phyloP scores from a whole-genome alignment of 2,888 invertebrate genomes.

The Drosophila gaucha region DNA sequence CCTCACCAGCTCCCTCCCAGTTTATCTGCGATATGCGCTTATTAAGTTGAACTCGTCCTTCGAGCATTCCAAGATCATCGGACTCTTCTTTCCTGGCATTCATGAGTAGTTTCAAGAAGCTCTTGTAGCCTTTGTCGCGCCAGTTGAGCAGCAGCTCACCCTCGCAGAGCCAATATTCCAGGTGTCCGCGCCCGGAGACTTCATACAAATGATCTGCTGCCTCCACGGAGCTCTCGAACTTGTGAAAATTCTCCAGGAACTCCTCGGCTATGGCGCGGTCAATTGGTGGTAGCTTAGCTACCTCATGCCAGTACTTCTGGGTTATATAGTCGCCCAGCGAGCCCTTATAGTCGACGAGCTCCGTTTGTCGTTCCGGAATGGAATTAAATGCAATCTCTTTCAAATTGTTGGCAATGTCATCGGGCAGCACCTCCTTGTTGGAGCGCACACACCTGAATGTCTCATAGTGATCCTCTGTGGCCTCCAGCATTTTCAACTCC shows the following conservation, averaged over 20 bases:
- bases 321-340: constrained; percentile 82
- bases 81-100: constrained; percentile 37
- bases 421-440: constrained; percentile 83
- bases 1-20: constrained; percentile 58
- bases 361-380: constrained; percentile 77
- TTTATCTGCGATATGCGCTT: constrained; percentile 70
- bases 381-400: constrained; percentile 83
- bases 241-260: constrained; percentile 87
- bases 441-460: constrained; percentile 81
- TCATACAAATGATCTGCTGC: constrained; percentile 88
- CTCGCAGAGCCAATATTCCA: constrained; percentile 88
- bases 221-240: constrained; percentile 85
- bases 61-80: constrained; percentile 72
- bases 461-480: constrained; percentile 75
- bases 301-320: constrained; percentile 70
- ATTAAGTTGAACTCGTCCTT: constrained; percentile 77
- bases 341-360: constrained; percentile 78
- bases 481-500: constrained; percentile 70
- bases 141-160: constrained; percentile 90
- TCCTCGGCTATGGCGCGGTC: constrained; percentile 84
- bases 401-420: constrained; percentile 77
- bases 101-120: constrained; percentile 89
- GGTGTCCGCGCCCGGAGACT: constrained; percentile 88
- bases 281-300: constrained; percentile 69
- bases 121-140: constrained; percentile 90